These are phyloP conservation scores for Hyles lineata DNA, from an alignment of 2,888 invertebrate species.

Conservation along the genomic window DNA sequence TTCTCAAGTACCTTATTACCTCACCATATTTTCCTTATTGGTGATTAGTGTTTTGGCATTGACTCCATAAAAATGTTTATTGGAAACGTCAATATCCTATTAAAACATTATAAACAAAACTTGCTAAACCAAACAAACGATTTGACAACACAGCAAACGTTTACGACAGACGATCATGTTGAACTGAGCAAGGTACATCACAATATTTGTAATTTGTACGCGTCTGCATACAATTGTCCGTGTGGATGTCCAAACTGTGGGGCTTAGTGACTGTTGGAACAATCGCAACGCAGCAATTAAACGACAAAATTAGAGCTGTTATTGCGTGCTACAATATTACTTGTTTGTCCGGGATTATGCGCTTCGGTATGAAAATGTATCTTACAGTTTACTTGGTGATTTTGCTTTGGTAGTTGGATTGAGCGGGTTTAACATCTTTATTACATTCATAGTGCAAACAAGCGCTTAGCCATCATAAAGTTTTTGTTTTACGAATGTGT, in stretches of 20 bases:
- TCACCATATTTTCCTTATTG: no score
- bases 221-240: slow-evolving; percentile 11
- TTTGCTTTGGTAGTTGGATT: no score
- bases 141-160: neutral
- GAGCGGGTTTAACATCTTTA: no score
- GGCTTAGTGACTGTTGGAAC: slow-evolving; percentile 1
- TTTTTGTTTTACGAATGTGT: no score
- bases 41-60: neutral
- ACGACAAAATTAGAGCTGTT: slow-evolving; percentile 21
- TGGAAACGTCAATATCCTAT: no score
- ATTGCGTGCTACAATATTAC: slow-evolving; percentile 5
- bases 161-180: no score
- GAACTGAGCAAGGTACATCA: neutral
- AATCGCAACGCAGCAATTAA: slow-evolving; percentile 6
- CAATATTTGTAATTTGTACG: slow-evolving; percentile 4
- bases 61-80: no score
- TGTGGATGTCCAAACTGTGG: neutral
- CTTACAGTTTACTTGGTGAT: neutral
- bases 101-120: no score
- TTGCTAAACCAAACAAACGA: no score
- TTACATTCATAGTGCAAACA: no score
- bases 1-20: no score
- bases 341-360: slow-evolving; percentile 10
- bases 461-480: no score
- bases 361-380: neutral